Evolutionary conservation across 2,113 vertebrate species (phyloP).

Genomic region (Ceratotherium simum): DNA sequence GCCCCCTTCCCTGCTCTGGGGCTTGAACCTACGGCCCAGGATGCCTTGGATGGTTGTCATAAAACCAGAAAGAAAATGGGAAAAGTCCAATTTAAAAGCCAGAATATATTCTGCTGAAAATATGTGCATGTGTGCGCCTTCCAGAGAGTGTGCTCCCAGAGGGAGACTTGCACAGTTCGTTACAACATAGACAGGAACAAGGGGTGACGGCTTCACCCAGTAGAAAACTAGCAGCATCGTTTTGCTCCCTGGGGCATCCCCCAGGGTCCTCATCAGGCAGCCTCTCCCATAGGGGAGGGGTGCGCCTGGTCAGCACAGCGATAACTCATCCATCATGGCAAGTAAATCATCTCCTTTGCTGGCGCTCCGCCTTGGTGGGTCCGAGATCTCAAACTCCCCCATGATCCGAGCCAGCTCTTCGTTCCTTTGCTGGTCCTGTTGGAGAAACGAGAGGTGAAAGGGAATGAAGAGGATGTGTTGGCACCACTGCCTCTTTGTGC

Average conservation of each 20-base stretch:
- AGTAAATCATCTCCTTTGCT: constrained; percentile 96
- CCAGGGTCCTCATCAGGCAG: not conserved
- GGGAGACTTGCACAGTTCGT: not conserved
- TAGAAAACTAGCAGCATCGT: constrained; percentile 14
- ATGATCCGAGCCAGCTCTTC: constrained; percentile 95
- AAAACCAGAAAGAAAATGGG: not conserved
- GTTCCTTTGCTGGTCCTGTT: constrained; percentile 91
- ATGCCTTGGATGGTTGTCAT: not conserved
- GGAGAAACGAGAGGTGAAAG: not conserved
- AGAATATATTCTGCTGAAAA: constrained; percentile 56
- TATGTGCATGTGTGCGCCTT: not conserved
- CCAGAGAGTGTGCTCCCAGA: not conserved
- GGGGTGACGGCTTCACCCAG: not conserved
- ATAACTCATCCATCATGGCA: constrained; percentile 96
- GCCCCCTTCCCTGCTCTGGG: not conserved
- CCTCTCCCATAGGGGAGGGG: not conserved
- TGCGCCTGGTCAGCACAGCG: constrained; percentile 51
- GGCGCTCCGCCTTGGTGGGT: constrained; percentile 81
- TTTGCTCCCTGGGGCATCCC: not conserved
- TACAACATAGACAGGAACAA: not conserved
- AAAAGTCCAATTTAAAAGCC: constrained; percentile 46
- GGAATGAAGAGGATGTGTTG: not conserved
- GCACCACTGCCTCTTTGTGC: not conserved
- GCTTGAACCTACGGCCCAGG: not conserved
- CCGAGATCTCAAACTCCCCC: constrained; percentile 91